Evolutionary conservation across 2,113 vertebrate genomes (phyloP).

Genomic region (Athene noctua): DNA sequence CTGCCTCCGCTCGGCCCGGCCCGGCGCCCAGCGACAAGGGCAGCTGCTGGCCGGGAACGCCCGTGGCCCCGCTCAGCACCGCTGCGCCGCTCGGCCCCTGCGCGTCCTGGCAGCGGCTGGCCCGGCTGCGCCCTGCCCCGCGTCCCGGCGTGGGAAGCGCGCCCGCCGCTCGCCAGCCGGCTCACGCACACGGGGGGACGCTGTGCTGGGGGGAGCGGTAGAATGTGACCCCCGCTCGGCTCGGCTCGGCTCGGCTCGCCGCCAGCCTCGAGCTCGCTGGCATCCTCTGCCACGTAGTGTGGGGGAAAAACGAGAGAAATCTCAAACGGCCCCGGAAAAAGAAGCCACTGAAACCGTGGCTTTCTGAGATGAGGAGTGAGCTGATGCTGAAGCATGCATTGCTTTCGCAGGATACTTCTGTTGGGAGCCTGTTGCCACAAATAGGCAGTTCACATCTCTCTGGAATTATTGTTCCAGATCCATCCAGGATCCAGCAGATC

Average conservation of each 20-base stretch:
- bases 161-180: not conserved
- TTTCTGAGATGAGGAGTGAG: not conserved
- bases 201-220: not conserved
- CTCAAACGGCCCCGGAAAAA: too few relatives aligned
- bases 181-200: not conserved
- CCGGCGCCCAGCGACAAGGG: fast-evolving
- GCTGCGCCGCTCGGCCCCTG: not conserved
- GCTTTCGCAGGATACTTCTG: not conserved
- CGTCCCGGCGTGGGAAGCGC: not conserved
- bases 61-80: too few relatives aligned
- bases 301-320: not conserved
- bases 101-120: not conserved
- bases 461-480: not conserved
- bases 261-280: not conserved
- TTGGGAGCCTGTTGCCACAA: not conserved
- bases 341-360: fast-evolving
- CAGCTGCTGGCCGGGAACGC: too few relatives aligned
- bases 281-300: fast-evolving
- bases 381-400: fast-evolving
- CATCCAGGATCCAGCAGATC: not conserved
- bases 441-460: not conserved
- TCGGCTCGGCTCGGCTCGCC: not conserved
- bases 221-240: not conserved
- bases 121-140: not conserved
- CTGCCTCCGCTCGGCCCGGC: too few relatives aligned